Evolutionary conservation across 2,113 vertebrate genomes (phyloP), one percentile per base, ranked within the genome.

Genomic region (Trichechus manatus): DNA sequence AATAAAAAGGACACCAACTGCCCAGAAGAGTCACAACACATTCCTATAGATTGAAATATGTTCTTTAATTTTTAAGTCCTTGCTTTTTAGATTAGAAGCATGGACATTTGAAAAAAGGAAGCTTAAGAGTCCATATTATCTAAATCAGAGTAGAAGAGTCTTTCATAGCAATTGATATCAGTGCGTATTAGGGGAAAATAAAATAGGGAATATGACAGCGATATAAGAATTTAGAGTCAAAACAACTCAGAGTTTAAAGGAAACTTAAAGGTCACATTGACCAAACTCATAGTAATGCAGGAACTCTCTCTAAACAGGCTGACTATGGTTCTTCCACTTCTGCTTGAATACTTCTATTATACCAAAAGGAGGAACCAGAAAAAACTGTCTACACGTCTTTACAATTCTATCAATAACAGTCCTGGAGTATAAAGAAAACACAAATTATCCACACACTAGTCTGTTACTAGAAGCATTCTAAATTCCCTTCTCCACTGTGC

Each of bases 401-500:
- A 87, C 22, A 90, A 70, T 47, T 87, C 59, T 72, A 68, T 47
- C 33, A 68, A 3, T n/a, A 86, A 56, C n/a, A 39, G 88, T 50
- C 70, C 53, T 82, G 47, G 53, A 91, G 9, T 10, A 92, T 0
- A 82, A 74, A 87, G 33, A 95, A 89, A 20, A 78, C 1, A 87
- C 2, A 44, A 44, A 78, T 63, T 72, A 79, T 19, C 25, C n/a
- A 64, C 13, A 42, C 11, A n/a, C 6, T 39, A 47, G 17, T 1
- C 29, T 75, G 23, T 61, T 75, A 91, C 22, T 15, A 84, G 61
- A 80, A 50, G 0, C 2, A 79, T 39, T 96, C 77, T 87, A 89
- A 80, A 95, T 92, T 79, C 36, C 63, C 39, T 66, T 94, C 59
- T 92, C 33, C 92, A 64, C 5, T 93, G 23, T 87, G n/a, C 29